These are phyloP conservation scores for Melieria picta DNA, from an alignment of 2,888 invertebrate species.

Conservation along the genomic window DNA sequence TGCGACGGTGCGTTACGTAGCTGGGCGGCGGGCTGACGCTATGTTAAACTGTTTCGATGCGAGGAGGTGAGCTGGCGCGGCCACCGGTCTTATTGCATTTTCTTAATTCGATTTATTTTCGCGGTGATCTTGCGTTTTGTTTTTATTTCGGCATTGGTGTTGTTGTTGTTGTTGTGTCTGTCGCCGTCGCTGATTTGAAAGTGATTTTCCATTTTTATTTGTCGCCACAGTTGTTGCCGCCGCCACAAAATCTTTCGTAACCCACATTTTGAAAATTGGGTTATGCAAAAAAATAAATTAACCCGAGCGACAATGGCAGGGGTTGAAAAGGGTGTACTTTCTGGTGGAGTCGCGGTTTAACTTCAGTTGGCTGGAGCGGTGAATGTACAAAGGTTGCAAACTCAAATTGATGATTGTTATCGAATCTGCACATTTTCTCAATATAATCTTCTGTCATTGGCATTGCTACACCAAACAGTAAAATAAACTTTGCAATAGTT, in stretches of 20 bases:
- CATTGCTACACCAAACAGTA: too few relatives aligned
- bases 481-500: too few relatives aligned
- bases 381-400: too few relatives aligned
- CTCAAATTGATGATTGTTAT: too few relatives aligned
- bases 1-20: neutral
- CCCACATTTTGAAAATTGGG: neutral
- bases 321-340: neutral
- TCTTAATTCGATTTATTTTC: slow-evolving; percentile 18
- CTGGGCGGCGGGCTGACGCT: neutral
- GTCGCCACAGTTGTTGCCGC: neutral
- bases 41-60: neutral
- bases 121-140: slow-evolving; percentile 6
- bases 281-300: neutral
- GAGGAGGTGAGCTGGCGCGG: neutral
- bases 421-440: too few relatives aligned
- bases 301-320: neutral
- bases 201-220: slow-evolving; percentile 7
- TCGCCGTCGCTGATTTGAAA: neutral
- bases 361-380: too few relatives aligned
- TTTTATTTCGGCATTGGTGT: neutral
- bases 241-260: neutral
- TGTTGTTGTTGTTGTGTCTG: neutral
- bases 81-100: slow-evolving; percentile 13
- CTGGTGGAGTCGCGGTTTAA: neutral
- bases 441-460: too few relatives aligned